Conservation (phyloP, 2,113 vertebrate genomes). For the Hemibagrus wyckioides region DNA sequence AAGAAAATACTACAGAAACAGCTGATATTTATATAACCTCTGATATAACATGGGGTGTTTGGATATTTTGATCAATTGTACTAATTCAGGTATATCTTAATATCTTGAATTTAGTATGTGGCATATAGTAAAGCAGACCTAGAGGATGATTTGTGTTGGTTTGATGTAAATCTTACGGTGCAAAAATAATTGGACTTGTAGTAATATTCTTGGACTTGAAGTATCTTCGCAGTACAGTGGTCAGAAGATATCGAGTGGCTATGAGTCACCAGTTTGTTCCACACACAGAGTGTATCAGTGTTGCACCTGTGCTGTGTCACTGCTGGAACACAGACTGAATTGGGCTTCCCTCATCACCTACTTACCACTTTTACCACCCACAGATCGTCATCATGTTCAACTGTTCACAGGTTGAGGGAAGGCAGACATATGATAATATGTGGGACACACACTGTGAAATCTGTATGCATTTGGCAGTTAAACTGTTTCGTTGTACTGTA, state of each 20-base stretch:
- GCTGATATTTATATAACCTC: too few species aligned
- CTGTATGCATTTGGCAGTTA: not conserved
- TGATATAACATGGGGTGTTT: too few species aligned
- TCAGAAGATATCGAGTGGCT: not conserved
- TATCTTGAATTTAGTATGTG: not conserved
- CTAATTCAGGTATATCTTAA: not conserved
- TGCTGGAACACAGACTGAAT: conserved; percentile 2
- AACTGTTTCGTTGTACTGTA: not conserved
- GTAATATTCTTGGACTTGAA: too few species aligned
- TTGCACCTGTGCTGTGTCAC: conserved; percentile 14
- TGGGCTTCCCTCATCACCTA: conserved; percentile 14
- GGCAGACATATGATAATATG: not conserved
- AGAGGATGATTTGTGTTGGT: not conserved
- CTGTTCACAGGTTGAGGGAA: not conserved
- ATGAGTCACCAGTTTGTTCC: conserved; percentile 13
- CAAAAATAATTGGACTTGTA: conserved; percentile 11
- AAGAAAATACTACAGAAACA: too few species aligned
- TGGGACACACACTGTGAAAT: conserved; percentile 1
- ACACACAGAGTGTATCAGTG: not conserved
- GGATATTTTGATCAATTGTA: not conserved
- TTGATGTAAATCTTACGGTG: conserved; percentile 11
- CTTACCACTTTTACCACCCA: conserved; percentile 21
- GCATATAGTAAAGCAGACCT: not conserved
- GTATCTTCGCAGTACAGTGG: not conserved
- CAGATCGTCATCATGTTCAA: conserved; percentile 9